Conservation (phyloP, 1,140 invertebrate species). For the Drosophila ogumai region DNA sequence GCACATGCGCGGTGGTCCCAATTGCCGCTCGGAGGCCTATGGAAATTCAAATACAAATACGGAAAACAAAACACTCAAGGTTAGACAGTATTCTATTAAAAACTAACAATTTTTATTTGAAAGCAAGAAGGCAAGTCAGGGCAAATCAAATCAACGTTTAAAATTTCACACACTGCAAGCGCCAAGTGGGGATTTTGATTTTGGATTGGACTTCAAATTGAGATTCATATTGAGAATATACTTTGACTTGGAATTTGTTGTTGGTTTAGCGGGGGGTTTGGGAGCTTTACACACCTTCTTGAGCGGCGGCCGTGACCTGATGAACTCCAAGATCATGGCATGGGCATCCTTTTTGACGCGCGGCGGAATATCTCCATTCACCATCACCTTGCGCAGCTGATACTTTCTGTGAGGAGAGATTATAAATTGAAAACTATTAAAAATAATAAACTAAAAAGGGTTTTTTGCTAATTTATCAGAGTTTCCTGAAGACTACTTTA, state of each 20-base stretch:
- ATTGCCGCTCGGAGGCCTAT: slow-evolving; percentile 94
- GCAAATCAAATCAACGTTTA: slow-evolving; percentile 6
- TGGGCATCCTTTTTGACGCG: slow-evolving; percentile 97
- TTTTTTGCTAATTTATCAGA: no score
- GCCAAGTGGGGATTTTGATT: slow-evolving; percentile 27
- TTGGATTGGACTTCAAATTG: slow-evolving; percentile 16
- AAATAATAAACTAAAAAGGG: neutral
- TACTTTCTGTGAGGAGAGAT: slow-evolving; percentile 86
- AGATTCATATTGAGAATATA: slow-evolving; percentile 17
- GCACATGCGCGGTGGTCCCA: slow-evolving; percentile 90
- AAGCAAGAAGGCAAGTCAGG: slow-evolving; percentile 12
- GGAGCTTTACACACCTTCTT: slow-evolving; percentile 90
- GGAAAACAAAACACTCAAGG: neutral
- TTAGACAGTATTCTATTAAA: neutral
- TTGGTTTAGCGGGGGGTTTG: slow-evolving; percentile 1
- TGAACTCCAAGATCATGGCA: slow-evolving; percentile 97
- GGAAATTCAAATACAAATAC: neutral
- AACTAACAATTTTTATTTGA: slow-evolving; percentile 43
- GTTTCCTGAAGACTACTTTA: neutral
- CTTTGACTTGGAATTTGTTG: slow-evolving; percentile 23
- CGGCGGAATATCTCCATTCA: slow-evolving; percentile 93
- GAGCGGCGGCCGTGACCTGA: slow-evolving; percentile 96
- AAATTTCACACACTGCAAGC: slow-evolving; percentile 8
- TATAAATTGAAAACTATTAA: neutral
- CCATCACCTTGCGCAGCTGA: slow-evolving; percentile 91